Conservation (phyloP, 2,113 vertebrate genomes). For the Cheirogaleus medius region DNA sequence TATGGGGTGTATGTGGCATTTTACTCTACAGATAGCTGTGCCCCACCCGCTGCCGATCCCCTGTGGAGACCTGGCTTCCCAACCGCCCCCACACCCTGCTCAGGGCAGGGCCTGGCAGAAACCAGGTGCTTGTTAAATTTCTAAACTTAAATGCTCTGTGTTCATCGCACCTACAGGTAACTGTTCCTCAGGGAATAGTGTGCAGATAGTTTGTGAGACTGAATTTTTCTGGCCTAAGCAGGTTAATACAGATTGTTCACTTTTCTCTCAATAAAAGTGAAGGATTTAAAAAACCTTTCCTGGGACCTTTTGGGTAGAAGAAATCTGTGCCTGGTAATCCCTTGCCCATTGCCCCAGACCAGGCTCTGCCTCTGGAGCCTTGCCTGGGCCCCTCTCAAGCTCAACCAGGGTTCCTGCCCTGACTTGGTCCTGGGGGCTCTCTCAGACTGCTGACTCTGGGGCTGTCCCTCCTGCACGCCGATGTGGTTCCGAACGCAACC, state of each 20-base stretch:
- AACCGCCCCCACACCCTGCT: not conserved
- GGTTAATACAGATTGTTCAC: not conserved
- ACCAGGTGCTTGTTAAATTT: not conserved
- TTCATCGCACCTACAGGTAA: not conserved
- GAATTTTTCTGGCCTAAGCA: not conserved
- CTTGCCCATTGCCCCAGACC: not conserved
- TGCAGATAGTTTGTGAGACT: not conserved
- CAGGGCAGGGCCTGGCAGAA: not conserved
- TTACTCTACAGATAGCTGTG: not conserved
- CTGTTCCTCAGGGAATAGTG: no score
- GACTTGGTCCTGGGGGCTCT: not conserved
- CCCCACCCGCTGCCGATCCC: not conserved
- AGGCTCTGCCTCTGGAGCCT: not conserved
- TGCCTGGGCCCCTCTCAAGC: not conserved
- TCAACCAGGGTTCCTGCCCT: not conserved
- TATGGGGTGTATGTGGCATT: not conserved
- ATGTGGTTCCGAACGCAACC: conserved; percentile 95
- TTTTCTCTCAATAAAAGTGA: not conserved
- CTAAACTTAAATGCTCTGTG: not conserved
- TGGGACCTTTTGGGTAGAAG: not conserved
- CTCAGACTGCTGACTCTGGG: conserved; percentile 93
- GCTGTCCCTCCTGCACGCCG: conserved; percentile 94
- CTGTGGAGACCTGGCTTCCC: not conserved
- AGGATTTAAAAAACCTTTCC: not conserved
- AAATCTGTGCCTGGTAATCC: not conserved